Conservation (phyloP, 1,140 invertebrate species). For the Spodoptera frugiperda region DNA sequence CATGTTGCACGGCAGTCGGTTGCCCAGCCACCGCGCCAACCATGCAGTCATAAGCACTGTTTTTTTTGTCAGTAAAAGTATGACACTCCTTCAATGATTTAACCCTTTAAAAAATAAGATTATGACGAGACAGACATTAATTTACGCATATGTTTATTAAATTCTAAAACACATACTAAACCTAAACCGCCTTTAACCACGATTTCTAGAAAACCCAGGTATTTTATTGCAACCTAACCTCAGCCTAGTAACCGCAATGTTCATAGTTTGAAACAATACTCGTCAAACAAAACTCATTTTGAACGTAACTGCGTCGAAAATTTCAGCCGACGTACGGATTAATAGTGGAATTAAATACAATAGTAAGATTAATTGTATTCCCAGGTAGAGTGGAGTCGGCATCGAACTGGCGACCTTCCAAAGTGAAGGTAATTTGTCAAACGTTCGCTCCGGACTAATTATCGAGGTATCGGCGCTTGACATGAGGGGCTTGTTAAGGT, state of each 20-base stretch:
- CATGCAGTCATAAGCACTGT: no score
- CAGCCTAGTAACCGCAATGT: background rate
- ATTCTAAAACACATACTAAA: no score
- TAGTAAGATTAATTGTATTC: conserved; percentile 47
- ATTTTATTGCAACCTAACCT: background rate
- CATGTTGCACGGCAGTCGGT: no score
- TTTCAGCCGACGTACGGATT: conserved; percentile 27
- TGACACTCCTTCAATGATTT: no score
- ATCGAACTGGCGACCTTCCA: conserved; percentile 50
- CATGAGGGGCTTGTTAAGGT: conserved; percentile 32
- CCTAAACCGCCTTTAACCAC: background rate
- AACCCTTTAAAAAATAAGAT: no score
- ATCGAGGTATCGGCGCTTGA: conserved; percentile 39
- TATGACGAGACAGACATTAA: no score
- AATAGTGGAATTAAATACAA: conserved; percentile 44
- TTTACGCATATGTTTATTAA: no score
- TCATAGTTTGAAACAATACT: conserved; percentile 19
- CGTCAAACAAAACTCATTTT: conserved; percentile 30
- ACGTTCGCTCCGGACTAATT: conserved; percentile 41
- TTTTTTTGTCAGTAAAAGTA: no score
- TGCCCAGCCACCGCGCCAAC: no score
- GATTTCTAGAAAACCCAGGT: background rate
- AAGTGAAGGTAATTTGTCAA: conserved; percentile 47
- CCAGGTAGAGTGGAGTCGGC: conserved; percentile 24
- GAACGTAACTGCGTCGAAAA: conserved; percentile 13